Evolutionary conservation across 2,113 vertebrate species (phyloP), one percentile per base, ranked within the genome.

Genomic region (Peromyscus maniculatus): DNA sequence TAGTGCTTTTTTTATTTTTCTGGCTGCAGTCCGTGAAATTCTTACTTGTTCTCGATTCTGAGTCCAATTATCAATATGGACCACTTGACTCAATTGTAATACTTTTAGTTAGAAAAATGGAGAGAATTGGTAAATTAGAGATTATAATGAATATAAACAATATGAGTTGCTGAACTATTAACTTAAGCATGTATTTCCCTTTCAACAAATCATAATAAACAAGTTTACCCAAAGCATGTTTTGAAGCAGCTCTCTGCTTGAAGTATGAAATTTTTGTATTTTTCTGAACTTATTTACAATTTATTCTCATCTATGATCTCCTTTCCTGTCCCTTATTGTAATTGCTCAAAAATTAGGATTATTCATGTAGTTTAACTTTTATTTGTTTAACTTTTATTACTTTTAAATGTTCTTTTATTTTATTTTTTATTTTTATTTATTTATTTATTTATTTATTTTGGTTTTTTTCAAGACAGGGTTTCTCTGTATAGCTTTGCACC

Each of bases 151-250:
- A 36, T 64, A 36, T 55, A 57, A 89, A 80, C 16, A 55, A 93
- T 77, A 62, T 15, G 89, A 94, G 39, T 83, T 89, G 7, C 86
- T 94, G 89, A 93, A 59, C 52, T 78, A 78, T 72, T 95, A 93
- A 89, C 28, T 31, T 87, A 87, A 93, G 87, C 8, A 74, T 46
- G 89, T 87, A 91, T 72, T 95, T 95, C 94, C 49, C 49, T 52
- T 52, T 52, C 71, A 95, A 64, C 19, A 96, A 97, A 94, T 5
- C 55, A 57, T 88, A 92, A 87, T 92, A 90, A 92, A 64, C 55
- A 87, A 16, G 94, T 39, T 17, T 75, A 67, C 24, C 66, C 91
- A 77, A 21, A 79, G 49, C 77, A 67, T 12, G 3, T 5, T 24
- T 52, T 31, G 31, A 82, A 91, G 62, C 67, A 36, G 15, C 77